Evolutionary conservation across 1,140 invertebrate species (phyloP).

Genomic region (Forficula auricularia): DNA sequence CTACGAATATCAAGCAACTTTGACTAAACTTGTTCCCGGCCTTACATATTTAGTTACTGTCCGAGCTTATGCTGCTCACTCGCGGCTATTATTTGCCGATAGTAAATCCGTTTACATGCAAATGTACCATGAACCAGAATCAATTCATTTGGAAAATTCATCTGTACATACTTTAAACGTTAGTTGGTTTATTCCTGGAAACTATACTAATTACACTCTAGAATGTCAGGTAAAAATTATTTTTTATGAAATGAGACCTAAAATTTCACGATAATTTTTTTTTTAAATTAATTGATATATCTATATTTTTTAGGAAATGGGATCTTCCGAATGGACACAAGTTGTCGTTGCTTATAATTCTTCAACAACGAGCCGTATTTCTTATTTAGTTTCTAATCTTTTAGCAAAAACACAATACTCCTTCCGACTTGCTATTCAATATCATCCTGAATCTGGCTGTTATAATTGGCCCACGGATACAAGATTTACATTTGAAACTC

Average conservation of each 20-base stretch:
- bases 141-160: neutral
- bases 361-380: neutral
- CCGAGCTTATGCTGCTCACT: neutral
- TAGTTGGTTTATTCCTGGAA: neutral
- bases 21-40: slow-evolving; percentile 5
- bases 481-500: slow-evolving; percentile 53
- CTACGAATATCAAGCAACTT: neutral
- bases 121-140: neutral
- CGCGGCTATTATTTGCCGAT: neutral
- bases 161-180: neutral
- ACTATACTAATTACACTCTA: too few species aligned
- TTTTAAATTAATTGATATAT: too few species aligned
- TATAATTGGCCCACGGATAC: slow-evolving; percentile 50
- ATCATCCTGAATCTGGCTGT: slow-evolving; percentile 33
- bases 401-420: slow-evolving; percentile 53
- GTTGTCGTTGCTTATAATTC: slow-evolving; percentile 2
- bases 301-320: too few species aligned
- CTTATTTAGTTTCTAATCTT: slow-evolving; percentile 33
- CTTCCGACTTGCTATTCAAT: slow-evolving; percentile 50
- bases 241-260: too few species aligned
- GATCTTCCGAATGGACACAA: slow-evolving; percentile 2
- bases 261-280: too few species aligned
- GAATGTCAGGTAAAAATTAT: too few species aligned
- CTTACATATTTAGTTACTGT: slow-evolving; percentile 6
- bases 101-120: neutral